Percentiles rank a stretch among this genome's conserved stretches.
Evolutionary conservation across 2,113 vertebrate genomes (phyloP).

Genomic region (Shinisaurus crocodilurus): DNA sequence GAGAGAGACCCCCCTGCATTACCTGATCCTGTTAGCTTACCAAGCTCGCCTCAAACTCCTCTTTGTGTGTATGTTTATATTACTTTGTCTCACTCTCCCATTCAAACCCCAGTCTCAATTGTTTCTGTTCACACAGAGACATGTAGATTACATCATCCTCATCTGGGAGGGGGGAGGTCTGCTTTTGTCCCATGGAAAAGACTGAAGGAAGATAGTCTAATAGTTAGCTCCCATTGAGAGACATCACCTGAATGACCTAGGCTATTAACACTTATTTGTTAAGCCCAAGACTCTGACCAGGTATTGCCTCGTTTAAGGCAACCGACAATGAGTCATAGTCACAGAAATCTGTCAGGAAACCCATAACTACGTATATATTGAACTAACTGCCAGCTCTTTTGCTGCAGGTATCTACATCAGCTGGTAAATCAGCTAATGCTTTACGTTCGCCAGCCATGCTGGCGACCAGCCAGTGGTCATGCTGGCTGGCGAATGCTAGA

Average conservation of each 20-base stretch:
- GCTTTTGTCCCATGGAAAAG: background rate
- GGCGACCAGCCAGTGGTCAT: no score
- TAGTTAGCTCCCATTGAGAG: background rate
- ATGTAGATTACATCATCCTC: background rate
- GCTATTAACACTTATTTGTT: background rate
- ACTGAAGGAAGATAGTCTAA: background rate
- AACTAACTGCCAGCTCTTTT: background rate
- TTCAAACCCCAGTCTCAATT: background rate
- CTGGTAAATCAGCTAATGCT: background rate
- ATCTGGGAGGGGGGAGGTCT: background rate
- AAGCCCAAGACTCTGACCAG: background rate
- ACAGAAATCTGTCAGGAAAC: background rate
- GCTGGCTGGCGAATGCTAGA: background rate
- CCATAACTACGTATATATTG: background rate
- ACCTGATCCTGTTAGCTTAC: no score
- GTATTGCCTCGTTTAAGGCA: no score
- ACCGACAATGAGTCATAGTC: background rate
- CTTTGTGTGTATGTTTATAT: no score
- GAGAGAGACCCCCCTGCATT: background rate
- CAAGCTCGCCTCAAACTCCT: no score
- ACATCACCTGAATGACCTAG: background rate
- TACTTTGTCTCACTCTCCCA: no score
- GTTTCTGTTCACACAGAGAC: background rate
- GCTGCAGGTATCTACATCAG: background rate
- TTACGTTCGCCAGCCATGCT: no score